Evolutionary conservation across 1,140 invertebrate species (phyloP), one percentile per base, ranked within the genome.

Genomic region (Protaetia brevitarsis): DNA sequence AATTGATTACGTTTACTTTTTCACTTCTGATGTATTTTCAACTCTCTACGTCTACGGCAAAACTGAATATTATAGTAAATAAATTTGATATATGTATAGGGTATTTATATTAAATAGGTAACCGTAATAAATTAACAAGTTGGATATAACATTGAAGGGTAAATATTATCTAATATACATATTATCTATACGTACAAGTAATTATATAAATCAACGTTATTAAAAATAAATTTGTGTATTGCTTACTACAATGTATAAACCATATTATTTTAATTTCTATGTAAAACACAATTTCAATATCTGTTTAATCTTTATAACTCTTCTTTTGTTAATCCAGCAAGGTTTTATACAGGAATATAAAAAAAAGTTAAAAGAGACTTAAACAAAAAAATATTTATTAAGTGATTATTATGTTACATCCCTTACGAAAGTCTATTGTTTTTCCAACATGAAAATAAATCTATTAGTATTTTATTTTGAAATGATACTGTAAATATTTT

Each of bases 81-180:
- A 51, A 51, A 51, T 51, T n/a, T 51, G 19, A 51, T 51, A 51
- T 51, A 51, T 51, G 41, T 51, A 51, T 51, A 37, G 34, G n/a
- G 34, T 37, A 51, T 23, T 51, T 51, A 19, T 11, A 8, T 51
- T 45, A 34, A 34, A n/a, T 51, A 51, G 19, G 19, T 23, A 51
- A 51, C 41, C 13, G 36, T 41, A 51, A 19, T 19, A 2, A 19
- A 51, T 51, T 19, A 23, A 51, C 41, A 51, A 16, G 41, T 51
- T 51, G 41, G 41, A 51, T 51, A 23, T 51, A 51, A 51, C 41
- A 51, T 10, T 51, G 41, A 51, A 51, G 41, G 19, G 41, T 51
- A 10, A 19, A 51, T 7, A 19, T 45, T 51, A 51, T 51, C 16
- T 19, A 3, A 13, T 45, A 45, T 45, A 16, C 26, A 4, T 51